phyloP scores from a whole-genome alignment of 2,113 vertebrate species.

The Aramus guarauna region DNA sequence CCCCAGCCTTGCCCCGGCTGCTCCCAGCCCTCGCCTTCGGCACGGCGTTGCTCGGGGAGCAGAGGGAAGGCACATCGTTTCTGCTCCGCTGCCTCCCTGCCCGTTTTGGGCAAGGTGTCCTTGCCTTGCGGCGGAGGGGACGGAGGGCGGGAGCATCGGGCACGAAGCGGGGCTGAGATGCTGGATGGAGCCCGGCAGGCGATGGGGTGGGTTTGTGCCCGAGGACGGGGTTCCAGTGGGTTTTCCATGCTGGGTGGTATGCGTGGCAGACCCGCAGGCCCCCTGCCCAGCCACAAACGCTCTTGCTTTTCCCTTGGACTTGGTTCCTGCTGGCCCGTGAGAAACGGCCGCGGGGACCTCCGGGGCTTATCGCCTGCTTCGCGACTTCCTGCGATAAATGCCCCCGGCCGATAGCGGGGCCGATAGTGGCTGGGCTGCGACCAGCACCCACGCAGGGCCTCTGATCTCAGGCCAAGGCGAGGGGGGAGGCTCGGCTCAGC shows the following conservation, averaged over 20 bases:
- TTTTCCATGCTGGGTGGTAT: not conserved
- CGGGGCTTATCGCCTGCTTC: not conserved
- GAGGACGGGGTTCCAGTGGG: not conserved
- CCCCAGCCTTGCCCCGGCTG: fast-evolving
- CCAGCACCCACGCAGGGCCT: fast-evolving
- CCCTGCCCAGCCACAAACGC: not conserved
- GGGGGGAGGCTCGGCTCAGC: not conserved
- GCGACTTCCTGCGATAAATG: not conserved
- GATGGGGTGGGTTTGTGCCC: fast-evolving
- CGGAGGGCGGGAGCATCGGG: not conserved
- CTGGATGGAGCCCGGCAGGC: not conserved
- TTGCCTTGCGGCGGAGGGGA: not conserved
- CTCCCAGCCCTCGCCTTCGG: not conserved
- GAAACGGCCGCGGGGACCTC: not conserved
- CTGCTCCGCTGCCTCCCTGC: not conserved
- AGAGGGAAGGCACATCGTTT: not conserved
- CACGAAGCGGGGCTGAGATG: not conserved
- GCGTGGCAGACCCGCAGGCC: not conserved
- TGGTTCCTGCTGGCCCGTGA: not conserved
- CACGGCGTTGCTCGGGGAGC: fast-evolving
- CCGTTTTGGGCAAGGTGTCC: not conserved
- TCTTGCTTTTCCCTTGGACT: not conserved
- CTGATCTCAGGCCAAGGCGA: not conserved
- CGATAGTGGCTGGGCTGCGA: not conserved
- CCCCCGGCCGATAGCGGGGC: not conserved